Conservation (phyloP, 2,797 vertebrate species). For the Rhinichthys osculus region DNA sequence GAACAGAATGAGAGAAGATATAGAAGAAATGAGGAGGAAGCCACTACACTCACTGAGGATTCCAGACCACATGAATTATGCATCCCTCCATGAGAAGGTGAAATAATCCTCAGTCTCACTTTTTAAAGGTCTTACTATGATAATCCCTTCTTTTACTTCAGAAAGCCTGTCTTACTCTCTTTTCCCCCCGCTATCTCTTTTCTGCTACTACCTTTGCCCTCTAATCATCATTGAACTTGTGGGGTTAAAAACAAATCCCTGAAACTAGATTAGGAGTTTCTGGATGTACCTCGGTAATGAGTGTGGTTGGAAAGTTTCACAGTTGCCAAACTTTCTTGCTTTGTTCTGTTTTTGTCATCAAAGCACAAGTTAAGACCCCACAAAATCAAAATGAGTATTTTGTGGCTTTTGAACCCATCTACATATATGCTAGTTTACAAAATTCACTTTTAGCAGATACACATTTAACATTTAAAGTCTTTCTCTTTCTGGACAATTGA, state of each 20-base stretch:
- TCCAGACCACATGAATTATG: constrained; percentile 53
- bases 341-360: neutral
- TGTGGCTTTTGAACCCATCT: neutral
- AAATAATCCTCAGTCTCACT: constrained; percentile 56
- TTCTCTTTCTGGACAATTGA: neutral
- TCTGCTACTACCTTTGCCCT: constrained; percentile 24
- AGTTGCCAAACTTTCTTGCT: neutral
- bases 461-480: neutral
- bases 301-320: neutral
- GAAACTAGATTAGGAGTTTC: constrained; percentile 20
- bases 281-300: constrained; percentile 9
- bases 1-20: constrained; percentile 49
- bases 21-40: constrained; percentile 39
- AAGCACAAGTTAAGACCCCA: neutral
- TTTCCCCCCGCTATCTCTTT: neutral
- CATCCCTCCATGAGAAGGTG: constrained; percentile 53
- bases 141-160: constrained; percentile 52
- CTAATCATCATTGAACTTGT: constrained; percentile 42
- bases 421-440: neutral
- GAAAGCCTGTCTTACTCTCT: constrained; percentile 37
- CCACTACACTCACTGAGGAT: constrained; percentile 35
- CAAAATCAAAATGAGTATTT: neutral
- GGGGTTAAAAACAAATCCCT: constrained; percentile 19
- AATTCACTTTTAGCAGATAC: neutral
- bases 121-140: constrained; percentile 53